Evolutionary conservation across 1,140 invertebrate genomes (phyloP), one percentile per base, ranked within the genome.

Genomic region (Hylaeus anthracinus): DNA sequence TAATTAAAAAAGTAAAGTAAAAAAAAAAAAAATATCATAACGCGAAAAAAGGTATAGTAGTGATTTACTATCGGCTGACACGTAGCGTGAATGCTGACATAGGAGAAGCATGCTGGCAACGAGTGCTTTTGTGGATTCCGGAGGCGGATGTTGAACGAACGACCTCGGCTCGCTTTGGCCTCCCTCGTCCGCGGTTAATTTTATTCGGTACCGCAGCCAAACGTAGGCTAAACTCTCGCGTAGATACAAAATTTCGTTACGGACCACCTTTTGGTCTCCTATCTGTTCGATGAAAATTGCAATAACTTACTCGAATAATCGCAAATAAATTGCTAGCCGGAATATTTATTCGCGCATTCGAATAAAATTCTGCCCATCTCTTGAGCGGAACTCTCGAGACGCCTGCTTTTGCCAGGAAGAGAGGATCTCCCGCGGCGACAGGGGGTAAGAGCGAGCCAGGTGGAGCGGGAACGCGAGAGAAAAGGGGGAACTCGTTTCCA

Each of bases 31-130:
- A 91, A 90, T 90, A 92, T 91, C 87, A 90, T 90, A 91, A 86
- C 72, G 85, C 83, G 88, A 90, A 90, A 82, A 91, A 90, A 88
- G 88, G 83, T 92, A 90, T 82, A 90, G 89, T 92, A 92, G 91
- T 90, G 90, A 83, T 88, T 91, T 90, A 90, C 88, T 88, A 91
- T 85, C 87, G 90, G 86, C 88, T 88, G 89, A 91, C 69, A 87
- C 89, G 84, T 90, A 89, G 86, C 86, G 86, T 89, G 90, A 90
- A 89, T 88, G 90, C 89, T 90, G 90, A 91, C 66, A 89, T 89
- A 88, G 87, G 81, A 86, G 81, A 89, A 88, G 84, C 84, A 90
- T 89, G 89, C 83, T 89, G 89, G 87, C 78, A 75, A 83, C 51
- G 85, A 73, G 81, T 82, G 81, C 81, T 87, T 88, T 81, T 10